Percentiles rank a stretch among this genome's conserved stretches.
These are phyloP conservation scores for Zaprionus ghesquierei DNA, from an alignment of 1,140 invertebrate species.

Conservation along the genomic window DNA sequence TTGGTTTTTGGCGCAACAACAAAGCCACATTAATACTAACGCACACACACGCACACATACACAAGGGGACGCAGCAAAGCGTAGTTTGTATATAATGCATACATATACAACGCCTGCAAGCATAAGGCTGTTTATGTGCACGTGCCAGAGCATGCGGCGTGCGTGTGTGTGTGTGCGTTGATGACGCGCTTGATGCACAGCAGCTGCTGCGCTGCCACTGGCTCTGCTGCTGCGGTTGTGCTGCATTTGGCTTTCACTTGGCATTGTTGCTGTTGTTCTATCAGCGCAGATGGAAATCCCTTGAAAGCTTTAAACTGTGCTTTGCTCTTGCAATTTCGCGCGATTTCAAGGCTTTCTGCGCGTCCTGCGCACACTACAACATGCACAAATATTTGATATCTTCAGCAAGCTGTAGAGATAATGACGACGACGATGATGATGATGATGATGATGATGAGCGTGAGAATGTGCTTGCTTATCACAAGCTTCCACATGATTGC, in stretches of 20 bases:
- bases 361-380: background rate
- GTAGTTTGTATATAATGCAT: background rate
- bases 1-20: conserved; percentile 78
- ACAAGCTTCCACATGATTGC: background rate
- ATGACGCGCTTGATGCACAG: conserved; percentile 71
- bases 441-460: background rate
- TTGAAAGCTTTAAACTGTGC: conserved; percentile 26
- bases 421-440: no score
- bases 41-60: conserved; percentile 30
- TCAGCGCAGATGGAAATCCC: conserved; percentile 17
- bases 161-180: conserved; percentile 33
- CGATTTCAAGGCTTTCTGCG: conserved; percentile 28
- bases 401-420: no score
- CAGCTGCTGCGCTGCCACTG: conserved; percentile 25
- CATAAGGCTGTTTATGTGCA: conserved; percentile 1
- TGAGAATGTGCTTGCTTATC: background rate
- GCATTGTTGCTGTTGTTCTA: conserved; percentile 25
- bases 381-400: background rate
- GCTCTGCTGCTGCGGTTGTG: conserved; percentile 1
- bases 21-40: conserved; percentile 50
- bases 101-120: background rate
- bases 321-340: conserved; percentile 11
- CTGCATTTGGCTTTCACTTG: conserved; percentile 35
- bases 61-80: background rate
- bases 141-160: conserved; percentile 8